Evolutionary conservation across 1,140 invertebrate species (phyloP).

Genomic region (Ceratitis capitata): DNA sequence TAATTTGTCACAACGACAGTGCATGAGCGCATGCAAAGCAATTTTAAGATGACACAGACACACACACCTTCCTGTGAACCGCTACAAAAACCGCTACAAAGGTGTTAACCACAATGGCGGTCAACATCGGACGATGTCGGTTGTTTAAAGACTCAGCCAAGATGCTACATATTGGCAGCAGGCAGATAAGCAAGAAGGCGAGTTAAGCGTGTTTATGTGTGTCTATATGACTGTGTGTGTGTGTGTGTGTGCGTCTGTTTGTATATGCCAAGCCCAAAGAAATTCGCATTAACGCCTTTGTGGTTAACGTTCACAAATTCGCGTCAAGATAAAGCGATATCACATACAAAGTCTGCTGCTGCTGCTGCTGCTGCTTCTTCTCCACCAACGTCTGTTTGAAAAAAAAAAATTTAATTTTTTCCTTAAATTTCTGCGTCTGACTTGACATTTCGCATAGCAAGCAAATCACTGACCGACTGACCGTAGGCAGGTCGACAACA

Average conservation of each 20-base stretch:
- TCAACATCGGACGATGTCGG: neutral
- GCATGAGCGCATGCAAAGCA: constrained; percentile 24
- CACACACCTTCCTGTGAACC: neutral
- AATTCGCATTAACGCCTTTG: neutral
- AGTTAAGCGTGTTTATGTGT: neutral
- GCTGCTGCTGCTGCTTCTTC: neutral
- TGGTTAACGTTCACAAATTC: neutral
- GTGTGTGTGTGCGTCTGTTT: neutral
- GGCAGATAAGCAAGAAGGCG: neutral
- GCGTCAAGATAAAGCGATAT: constrained; percentile 1
- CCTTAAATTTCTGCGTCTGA: neutral
- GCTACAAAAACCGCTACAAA: constrained; percentile 15
- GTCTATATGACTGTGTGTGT: neutral
- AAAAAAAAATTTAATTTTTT: too few species aligned
- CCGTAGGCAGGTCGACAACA: constrained; percentile 5
- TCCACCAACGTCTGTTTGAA: neutral
- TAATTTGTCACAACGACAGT: constrained; percentile 33
- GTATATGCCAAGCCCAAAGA: neutral
- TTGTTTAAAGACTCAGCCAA: neutral
- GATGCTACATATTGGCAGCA: neutral
- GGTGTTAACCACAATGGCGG: neutral
- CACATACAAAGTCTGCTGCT: neutral
- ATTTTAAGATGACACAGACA: neutral
- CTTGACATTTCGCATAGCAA: neutral
- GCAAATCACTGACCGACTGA: constrained; percentile 13